phyloP scores from a whole-genome alignment of 2,113 vertebrate species.

The Calypte anna region DNA sequence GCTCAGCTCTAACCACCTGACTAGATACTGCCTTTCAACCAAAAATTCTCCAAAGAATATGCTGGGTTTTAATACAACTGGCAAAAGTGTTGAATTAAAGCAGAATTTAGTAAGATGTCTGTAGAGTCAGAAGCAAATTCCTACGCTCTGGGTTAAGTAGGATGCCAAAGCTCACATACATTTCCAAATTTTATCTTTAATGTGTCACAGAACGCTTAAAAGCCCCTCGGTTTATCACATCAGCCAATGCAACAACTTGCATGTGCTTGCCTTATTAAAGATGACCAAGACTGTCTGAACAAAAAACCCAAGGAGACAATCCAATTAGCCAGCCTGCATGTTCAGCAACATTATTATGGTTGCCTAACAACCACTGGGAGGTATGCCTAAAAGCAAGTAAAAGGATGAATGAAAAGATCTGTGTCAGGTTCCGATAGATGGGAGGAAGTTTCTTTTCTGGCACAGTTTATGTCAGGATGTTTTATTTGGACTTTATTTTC shows the following conservation, averaged over 20 bases:
- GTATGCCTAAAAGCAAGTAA: constrained; percentile 49
- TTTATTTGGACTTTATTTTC: constrained; percentile 31
- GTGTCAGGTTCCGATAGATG: constrained; percentile 32
- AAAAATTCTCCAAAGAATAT: not conserved
- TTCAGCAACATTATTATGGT: constrained; percentile 45
- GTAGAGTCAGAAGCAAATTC: not conserved
- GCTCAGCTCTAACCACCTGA: not conserved
- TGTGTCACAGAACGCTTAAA: not conserved
- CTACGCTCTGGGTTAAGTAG: not conserved
- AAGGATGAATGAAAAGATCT: constrained; percentile 61
- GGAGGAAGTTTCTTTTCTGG: constrained; percentile 64
- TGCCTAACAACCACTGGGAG: constrained; percentile 71
- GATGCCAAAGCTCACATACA: not conserved
- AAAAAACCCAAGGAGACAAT: constrained; percentile 12
- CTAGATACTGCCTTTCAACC: not conserved
- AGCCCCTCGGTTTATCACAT: not conserved
- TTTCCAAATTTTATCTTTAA: not conserved
- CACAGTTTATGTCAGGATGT: not conserved
- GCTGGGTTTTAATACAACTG: not conserved
- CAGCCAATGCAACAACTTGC: not conserved
- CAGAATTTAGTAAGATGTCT: not conserved
- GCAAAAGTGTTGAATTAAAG: not conserved
- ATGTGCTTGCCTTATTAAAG: not conserved
- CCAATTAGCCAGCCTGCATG: constrained; percentile 48
- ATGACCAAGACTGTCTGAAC: not conserved